Evolutionary conservation across 1,140 invertebrate species (phyloP), one percentile per base, ranked within the genome.

Genomic region (Plutomurus gul): DNA sequence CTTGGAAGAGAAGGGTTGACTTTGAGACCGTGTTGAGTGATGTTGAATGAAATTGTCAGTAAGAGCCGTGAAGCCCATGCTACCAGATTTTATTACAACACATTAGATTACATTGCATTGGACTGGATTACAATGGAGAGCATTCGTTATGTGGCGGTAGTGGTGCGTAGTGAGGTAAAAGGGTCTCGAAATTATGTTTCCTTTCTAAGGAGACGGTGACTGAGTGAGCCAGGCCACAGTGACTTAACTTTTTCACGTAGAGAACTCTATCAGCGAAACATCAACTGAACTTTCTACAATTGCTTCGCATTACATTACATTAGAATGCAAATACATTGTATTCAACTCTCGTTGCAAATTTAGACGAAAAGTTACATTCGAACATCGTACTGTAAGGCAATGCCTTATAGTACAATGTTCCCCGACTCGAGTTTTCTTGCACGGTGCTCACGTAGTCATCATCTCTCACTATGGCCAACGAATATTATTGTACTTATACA

Each of bases 311-410:
- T 65, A 65, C 56, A 65, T 65, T 65, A 65, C 30, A 65, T 65
- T 65, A 65, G 56, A 65, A 65, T 65, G 56, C 56, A 65, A 65
- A 65, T 65, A 30, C 56, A 65, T 65, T 65, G 56, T 65, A 65
- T 65, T 65, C 56, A 65, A 36, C 56, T 65, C 56, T 65, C 56
- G 56, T 65, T 65, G 56, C 36, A 30, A 65, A 33, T 65, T 65
- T 65, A 65, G 30, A 65, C 56, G 30, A 6, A 65, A 65, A 65
- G 25, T 65, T 65, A 33, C 30, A 7, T 18, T n/a, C n/a, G n/a
- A n/a, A n/a, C n/a, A n/a, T n/a, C n/a, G n/a, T n/a, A n/a, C n/a
- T n/a, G n/a, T n/a, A n/a, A n/a, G n/a, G n/a, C n/a, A n/a, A n/a
- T n/a, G n/a, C n/a, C n/a, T n/a, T n/a, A n/a, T n/a, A n/a, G n/a